Conservation (phyloP, 2,113 vertebrate species). For the Ploceus nigricollis region DNA sequence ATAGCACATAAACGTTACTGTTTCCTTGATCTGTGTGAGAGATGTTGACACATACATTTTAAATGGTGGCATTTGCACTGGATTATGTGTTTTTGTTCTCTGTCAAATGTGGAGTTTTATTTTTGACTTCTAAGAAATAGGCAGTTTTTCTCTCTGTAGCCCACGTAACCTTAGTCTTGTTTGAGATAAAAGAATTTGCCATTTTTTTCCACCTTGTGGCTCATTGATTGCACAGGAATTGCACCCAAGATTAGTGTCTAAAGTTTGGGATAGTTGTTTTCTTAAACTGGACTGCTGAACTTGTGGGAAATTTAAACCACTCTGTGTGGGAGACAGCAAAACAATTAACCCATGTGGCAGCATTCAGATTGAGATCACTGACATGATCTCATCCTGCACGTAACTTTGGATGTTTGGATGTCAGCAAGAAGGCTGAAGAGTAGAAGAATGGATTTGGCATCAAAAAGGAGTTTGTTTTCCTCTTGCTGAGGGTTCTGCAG, state of each 20-base stretch:
- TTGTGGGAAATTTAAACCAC: conserved; percentile 32
- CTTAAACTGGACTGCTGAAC: neutral
- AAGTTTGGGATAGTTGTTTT: neutral
- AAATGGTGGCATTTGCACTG: neutral
- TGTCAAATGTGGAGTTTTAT: neutral
- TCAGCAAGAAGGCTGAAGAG: neutral
- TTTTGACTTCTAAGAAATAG: neutral
- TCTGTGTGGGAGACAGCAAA: neutral
- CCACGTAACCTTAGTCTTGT: neutral
- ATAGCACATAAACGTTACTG: neutral
- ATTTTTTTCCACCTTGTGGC: neutral
- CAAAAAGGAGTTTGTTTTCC: neutral
- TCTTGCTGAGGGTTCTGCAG: neutral
- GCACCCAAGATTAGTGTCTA: neutral
- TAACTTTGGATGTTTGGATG: neutral
- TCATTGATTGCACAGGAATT: neutral
- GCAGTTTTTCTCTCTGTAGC: neutral
- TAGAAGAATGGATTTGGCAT: neutral
- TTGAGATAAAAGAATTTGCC: neutral
- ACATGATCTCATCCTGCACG: conserved; percentile 32
- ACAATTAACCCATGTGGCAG: conserved; percentile 37
- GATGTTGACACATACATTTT: neutral
- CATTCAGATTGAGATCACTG: conserved; percentile 36
- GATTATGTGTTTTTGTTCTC: neutral
- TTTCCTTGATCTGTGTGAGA: neutral